Conservation (phyloP, 2,888 invertebrate species). For the Oxycera nigricornis region DNA sequence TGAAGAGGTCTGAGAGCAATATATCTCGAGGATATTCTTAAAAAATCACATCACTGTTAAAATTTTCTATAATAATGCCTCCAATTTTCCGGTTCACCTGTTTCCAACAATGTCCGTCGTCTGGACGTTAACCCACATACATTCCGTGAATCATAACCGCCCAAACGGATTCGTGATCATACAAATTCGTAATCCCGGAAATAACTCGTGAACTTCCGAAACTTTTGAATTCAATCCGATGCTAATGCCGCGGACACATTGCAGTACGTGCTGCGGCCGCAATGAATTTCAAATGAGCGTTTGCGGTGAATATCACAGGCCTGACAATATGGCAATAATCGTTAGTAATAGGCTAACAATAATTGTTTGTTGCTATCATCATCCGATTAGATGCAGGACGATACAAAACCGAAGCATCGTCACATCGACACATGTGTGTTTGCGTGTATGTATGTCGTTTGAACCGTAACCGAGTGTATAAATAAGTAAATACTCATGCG, state of each 20-base stretch:
- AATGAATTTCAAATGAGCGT: slow-evolving; percentile 14
- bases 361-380: slow-evolving; percentile 9
- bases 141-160: neutral
- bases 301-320: slow-evolving; percentile 8
- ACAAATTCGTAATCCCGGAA: neutral
- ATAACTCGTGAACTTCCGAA: slow-evolving; percentile 26
- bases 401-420: neutral
- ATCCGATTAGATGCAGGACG: neutral
- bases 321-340: slow-evolving; percentile 5
- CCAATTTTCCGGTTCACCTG: neutral
- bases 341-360: slow-evolving; percentile 14
- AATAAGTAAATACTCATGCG: neutral
- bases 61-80: neutral
- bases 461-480: neutral
- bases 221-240: slow-evolving; percentile 7
- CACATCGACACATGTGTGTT: neutral
- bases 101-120: too few species aligned
- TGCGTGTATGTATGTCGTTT: neutral
- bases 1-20: too few species aligned
- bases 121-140: too few species aligned
- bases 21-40: too few species aligned
- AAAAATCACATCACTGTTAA: neutral
- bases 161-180: neutral
- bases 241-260: slow-evolving; percentile 8
- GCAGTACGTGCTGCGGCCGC: neutral